phyloP scores from a whole-genome alignment of 1,140 invertebrate species.

The Gryllus bimaculatus region DNA sequence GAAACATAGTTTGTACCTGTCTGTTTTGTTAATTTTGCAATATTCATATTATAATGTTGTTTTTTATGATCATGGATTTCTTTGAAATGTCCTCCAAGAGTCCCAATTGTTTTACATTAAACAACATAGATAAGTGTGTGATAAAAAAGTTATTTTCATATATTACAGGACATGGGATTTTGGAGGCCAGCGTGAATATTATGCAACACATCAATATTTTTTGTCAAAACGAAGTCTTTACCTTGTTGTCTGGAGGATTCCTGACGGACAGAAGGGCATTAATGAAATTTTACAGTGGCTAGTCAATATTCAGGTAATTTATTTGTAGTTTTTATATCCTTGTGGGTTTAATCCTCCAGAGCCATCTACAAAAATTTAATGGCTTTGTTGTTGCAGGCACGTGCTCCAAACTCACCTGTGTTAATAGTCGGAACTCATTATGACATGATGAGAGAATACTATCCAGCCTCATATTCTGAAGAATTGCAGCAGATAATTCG shows the following conservation, averaged over 20 bases:
- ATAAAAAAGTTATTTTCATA: background rate
- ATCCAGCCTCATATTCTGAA: constrained; percentile 61
- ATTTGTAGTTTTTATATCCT: background rate
- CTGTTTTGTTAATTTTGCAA: too few relatives aligned
- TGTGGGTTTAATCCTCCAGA: background rate
- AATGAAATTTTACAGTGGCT: constrained; percentile 90
- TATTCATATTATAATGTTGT: background rate
- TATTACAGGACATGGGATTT: constrained; percentile 88
- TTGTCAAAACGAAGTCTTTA: constrained; percentile 91
- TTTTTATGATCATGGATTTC: background rate
- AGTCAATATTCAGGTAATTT: constrained; percentile 73
- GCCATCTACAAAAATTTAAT: background rate
- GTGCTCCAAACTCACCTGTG: constrained; percentile 88
- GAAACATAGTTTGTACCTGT: background rate
- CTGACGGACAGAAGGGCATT: constrained; percentile 84
- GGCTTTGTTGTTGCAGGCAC: constrained; percentile 44
- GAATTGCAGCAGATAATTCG: constrained; percentile 81
- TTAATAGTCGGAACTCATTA: constrained; percentile 92
- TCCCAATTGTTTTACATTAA: background rate
- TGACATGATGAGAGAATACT: constrained; percentile 66
- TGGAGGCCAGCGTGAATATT: constrained; percentile 94
- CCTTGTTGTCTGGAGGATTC: constrained; percentile 90
- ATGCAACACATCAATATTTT: constrained; percentile 98
- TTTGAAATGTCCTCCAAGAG: background rate
- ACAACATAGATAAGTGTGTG: too few relatives aligned